These are phyloP conservation scores for Poecile montanus DNA, from an alignment of 2,797 vertebrate species.

Conservation along the genomic window DNA sequence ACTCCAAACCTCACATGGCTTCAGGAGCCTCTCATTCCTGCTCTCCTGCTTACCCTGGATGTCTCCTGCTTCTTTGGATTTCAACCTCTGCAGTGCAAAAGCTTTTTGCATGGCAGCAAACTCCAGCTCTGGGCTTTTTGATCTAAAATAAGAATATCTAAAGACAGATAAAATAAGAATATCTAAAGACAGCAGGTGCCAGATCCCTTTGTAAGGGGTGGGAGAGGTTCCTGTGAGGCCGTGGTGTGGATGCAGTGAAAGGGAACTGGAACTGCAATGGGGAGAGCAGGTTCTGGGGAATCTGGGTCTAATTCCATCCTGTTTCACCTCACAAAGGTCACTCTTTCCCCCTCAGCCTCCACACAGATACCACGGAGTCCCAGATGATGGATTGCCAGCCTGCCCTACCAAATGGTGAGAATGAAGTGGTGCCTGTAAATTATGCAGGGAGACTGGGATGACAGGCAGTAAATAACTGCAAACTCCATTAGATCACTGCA, in stretches of 20 bases:
- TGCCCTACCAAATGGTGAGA: background rate
- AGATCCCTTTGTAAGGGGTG: background rate
- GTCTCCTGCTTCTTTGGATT: background rate
- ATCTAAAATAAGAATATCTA: background rate
- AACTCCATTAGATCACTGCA: background rate
- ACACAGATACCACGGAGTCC: accelerated
- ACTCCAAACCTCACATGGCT: accelerated
- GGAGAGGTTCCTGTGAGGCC: accelerated
- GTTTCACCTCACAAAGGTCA: no score
- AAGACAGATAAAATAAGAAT: background rate
- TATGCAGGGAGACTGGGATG: background rate
- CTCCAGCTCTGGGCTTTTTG: background rate
- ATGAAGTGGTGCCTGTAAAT: background rate
- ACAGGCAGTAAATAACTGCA: conserved; percentile 10
- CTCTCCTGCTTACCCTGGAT: background rate
- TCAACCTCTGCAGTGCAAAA: background rate
- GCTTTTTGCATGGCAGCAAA: background rate
- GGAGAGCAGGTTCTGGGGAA: background rate
- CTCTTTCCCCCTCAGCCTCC: background rate
- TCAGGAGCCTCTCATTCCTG: background rate
- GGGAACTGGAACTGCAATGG: background rate
- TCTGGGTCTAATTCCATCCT: background rate
- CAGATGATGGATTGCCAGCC: background rate
- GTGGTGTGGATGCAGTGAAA: accelerated
- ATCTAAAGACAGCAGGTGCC: accelerated